phyloP scores from a whole-genome alignment of 2,797 vertebrate genomes.

The Clarias platycephalus region DNA sequence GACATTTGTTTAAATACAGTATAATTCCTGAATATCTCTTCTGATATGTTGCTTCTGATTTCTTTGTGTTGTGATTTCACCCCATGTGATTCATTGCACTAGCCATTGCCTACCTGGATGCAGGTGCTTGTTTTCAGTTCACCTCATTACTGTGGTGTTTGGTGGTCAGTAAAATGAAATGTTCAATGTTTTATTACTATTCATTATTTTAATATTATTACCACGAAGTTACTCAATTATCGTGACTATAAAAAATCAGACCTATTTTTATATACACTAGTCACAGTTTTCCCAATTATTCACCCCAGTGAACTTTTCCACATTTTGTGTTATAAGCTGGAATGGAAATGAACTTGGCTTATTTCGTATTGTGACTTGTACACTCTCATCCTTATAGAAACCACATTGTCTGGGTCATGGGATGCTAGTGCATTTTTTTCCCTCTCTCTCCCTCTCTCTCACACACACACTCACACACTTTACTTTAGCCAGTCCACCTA shows the following conservation, averaged over 20 bases:
- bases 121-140: background rate
- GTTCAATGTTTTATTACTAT: no score
- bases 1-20: background rate
- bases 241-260: background rate
- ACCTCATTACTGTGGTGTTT: background rate
- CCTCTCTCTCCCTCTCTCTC: background rate
- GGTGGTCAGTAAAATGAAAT: conserved; percentile 1
- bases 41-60: background rate
- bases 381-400: background rate
- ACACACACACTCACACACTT: no score
- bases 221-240: background rate
- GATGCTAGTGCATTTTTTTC: background rate
- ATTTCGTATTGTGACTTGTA: background rate
- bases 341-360: background rate
- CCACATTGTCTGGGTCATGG: background rate
- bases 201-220: no score
- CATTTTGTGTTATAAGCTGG: background rate
- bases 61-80: conserved; percentile 7
- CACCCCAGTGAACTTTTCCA: background rate
- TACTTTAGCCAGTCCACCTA: background rate
- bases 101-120: background rate
- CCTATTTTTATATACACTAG: background rate
- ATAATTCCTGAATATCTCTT: background rate
- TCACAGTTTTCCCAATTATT: background rate
- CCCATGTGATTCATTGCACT: conserved; percentile 7